phyloP scores from a whole-genome alignment of 2,797 vertebrate genomes.

The Botia kubotai region DNA sequence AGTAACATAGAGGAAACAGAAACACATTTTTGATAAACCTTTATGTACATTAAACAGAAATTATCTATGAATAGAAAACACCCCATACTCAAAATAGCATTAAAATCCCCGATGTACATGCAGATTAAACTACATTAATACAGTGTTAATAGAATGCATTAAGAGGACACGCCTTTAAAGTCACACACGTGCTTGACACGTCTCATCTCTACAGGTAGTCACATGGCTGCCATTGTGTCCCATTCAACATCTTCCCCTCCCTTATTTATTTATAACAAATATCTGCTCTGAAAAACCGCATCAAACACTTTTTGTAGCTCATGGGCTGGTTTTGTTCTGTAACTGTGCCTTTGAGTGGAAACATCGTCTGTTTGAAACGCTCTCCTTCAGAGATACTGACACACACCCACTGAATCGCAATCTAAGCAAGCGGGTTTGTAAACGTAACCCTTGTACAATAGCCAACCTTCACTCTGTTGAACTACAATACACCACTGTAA shows the following conservation, averaged over 20 bases:
- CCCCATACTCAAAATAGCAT: no score
- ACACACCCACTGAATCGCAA: background rate
- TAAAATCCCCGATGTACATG: no score
- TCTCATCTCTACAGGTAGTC: slow-evolving; percentile 35
- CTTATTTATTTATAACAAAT: background rate
- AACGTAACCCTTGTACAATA: no score
- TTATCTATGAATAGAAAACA: background rate
- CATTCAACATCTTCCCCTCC: slow-evolving; percentile 1
- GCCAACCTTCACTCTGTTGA: no score
- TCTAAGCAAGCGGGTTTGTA: background rate
- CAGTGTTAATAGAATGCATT: background rate
- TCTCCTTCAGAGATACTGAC: background rate
- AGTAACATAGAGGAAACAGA: background rate
- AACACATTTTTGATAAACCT: no score
- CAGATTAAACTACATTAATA: background rate
- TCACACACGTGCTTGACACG: slow-evolving; percentile 22
- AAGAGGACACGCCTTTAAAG: slow-evolving; percentile 6
- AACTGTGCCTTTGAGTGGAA: background rate
- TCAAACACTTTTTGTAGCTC: background rate
- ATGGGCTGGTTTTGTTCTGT: background rate
- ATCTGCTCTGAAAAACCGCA: background rate
- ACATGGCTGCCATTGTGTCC: background rate
- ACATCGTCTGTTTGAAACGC: slow-evolving; percentile 6
- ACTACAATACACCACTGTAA: no score
- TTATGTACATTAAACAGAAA: no score